Conservation (phyloP, 2,113 vertebrate genomes). For the Phrynosoma blainvillii region DNA sequence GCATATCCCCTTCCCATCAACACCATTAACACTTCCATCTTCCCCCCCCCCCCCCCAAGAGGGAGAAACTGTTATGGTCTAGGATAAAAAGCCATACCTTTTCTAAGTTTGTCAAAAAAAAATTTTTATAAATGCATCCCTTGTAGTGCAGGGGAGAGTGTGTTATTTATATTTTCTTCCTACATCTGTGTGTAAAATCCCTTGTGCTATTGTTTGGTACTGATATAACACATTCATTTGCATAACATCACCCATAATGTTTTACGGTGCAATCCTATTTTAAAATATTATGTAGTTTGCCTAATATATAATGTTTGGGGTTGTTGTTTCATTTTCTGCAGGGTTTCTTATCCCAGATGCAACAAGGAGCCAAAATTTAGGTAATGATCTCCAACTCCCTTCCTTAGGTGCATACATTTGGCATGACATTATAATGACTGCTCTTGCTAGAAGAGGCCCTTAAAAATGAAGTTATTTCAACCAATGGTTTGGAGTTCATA, state of each 20-base stretch:
- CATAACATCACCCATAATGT: not conserved
- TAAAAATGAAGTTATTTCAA: not conserved
- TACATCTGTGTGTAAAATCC: constrained; percentile 20
- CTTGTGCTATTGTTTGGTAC: constrained; percentile 47
- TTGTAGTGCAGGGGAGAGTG: constrained; percentile 22
- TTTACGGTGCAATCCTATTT: constrained; percentile 9
- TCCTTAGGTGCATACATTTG: not conserved
- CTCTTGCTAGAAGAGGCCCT: not conserved
- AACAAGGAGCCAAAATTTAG: not conserved
- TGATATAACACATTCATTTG: constrained; percentile 11
- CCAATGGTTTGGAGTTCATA: not conserved
- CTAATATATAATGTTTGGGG: constrained; percentile 3
- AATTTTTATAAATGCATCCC: not conserved
- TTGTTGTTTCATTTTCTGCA: constrained; percentile 61
- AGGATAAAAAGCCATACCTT: not conserved
- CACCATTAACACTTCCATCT: not conserved
- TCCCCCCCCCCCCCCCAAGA: accelerated
- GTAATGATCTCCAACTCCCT: not conserved
- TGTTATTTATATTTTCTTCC: constrained; percentile 40
- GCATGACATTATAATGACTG: not conserved
- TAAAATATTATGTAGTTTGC: constrained; percentile 63
- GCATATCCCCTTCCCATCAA: not conserved
- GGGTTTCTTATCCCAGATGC: not conserved
- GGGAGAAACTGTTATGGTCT: not conserved
- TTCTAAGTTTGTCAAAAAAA: not conserved